phyloP scores from a whole-genome alignment of 2,113 vertebrate species.

The Tachysurus fulvidraco region DNA sequence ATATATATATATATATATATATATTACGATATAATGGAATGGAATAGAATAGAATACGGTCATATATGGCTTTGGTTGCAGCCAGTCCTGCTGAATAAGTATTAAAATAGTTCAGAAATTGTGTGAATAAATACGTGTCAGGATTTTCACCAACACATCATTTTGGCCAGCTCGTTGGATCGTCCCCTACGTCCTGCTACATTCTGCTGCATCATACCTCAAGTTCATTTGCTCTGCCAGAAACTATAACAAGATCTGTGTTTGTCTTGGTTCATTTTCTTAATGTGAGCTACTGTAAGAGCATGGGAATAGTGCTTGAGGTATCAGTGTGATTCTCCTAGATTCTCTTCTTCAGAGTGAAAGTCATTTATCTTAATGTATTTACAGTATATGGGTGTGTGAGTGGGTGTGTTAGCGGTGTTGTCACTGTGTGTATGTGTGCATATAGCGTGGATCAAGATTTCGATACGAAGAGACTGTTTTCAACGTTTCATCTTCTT shows the following conservation, averaged over 20 bases:
- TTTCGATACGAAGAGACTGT: neutral
- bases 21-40: too few species aligned
- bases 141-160: slow-evolving; percentile 10
- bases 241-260: neutral
- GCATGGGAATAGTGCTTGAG: neutral
- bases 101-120: neutral
- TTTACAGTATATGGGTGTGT: neutral
- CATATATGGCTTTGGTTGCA: neutral
- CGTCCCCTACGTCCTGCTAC: slow-evolving; percentile 8
- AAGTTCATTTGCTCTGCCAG: neutral
- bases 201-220: slow-evolving; percentile 30
- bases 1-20: too few species aligned
- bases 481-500: neutral
- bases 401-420: neutral
- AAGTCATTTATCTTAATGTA: neutral
- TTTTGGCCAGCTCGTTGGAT: slow-evolving; percentile 30
- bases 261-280: neutral
- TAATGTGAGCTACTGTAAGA: neutral
- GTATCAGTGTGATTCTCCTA: neutral
- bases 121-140: neutral
- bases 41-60: too few species aligned
- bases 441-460: neutral
- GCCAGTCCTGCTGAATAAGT: too few species aligned
- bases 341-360: neutral
- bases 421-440: neutral